A percentile compares a stretch with the other conserved stretches of the same genome.
These are phyloP conservation scores for Solenopsis invicta DNA, from an alignment of 1,140 invertebrate species.

Conservation along the genomic window DNA sequence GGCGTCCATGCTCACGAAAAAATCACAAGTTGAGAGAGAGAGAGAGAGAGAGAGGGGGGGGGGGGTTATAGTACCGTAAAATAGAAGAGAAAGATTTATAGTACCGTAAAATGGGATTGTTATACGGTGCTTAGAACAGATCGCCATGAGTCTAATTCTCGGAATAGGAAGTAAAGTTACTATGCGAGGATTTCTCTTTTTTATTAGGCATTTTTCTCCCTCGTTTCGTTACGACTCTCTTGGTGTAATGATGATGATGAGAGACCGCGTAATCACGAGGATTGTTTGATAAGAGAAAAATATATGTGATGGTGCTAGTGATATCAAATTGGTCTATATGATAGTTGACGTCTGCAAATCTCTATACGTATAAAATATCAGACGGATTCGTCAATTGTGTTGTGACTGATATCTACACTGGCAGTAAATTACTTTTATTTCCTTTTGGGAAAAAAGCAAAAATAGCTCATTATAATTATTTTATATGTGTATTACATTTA, in stretches of 20 bases:
- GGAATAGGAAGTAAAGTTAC: not conserved
- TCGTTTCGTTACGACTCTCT: not conserved
- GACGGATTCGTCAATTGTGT: too few relatives aligned
- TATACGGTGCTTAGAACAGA: constrained; percentile 21
- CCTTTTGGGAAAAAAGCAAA: too few relatives aligned
- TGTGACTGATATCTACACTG: too few relatives aligned
- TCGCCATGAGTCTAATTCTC: constrained; percentile 4
- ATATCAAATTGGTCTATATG: too few relatives aligned
- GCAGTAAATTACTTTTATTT: too few relatives aligned
- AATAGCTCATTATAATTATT: too few relatives aligned
- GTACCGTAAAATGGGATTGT: constrained; percentile 49
- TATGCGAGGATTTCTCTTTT: not conserved
- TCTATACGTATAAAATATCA: too few relatives aligned
- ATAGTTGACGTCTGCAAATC: too few relatives aligned
- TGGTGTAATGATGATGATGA: not conserved
- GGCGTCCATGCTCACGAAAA: constrained; percentile 2
- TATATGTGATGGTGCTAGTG: too few relatives aligned
- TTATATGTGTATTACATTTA: too few relatives aligned
- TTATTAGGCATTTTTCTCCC: not conserved
- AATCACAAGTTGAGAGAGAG: not conserved
- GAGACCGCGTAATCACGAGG: not conserved
- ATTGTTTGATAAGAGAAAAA: too few relatives aligned
- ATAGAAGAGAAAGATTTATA: constrained; percentile 10
- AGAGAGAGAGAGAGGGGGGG: not conserved
- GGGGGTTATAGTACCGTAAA: constrained; percentile 3